phyloP scores from a whole-genome alignment of 2,797 vertebrate species.

The Anguilla marmorata region DNA sequence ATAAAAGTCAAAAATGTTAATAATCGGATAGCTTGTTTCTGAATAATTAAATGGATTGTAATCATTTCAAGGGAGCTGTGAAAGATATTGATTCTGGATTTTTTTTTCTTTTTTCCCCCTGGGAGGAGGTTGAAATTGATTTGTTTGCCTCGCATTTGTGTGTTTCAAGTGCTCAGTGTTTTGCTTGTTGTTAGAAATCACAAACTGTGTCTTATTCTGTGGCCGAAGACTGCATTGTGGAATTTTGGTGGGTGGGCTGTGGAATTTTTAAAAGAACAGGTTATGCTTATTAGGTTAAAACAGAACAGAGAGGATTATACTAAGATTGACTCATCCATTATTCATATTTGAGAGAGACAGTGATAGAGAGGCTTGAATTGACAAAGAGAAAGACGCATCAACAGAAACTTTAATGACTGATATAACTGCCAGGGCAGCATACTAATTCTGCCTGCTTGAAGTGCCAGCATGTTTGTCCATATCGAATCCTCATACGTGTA shows the following conservation, averaged over 20 bases:
- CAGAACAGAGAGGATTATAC: constrained; percentile 20
- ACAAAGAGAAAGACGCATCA: constrained; percentile 22
- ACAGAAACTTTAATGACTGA: constrained; percentile 27
- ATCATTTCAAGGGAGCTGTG: constrained; percentile 35
- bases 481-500: constrained; percentile 3
- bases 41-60: constrained; percentile 37
- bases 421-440: background rate
- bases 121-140: constrained; percentile 32
- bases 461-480: background rate
- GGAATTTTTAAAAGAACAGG: background rate
- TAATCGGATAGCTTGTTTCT: constrained; percentile 33
- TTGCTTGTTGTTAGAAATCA: constrained; percentile 29
- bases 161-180: constrained; percentile 26
- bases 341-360: constrained; percentile 18
- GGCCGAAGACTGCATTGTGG: background rate
- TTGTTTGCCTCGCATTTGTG: constrained; percentile 29
- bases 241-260: background rate
- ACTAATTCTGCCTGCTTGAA: constrained; percentile 13
- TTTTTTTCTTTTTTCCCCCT: constrained; percentile 3
- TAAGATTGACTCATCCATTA: constrained; percentile 11
- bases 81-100: constrained; percentile 33
- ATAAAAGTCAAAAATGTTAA: constrained; percentile 37
- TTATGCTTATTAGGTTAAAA: constrained; percentile 21
- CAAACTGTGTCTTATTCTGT: constrained; percentile 2
- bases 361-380: constrained; percentile 26